A percentile compares a stretch with the other conserved stretches of the same genome.
phyloP scores from a whole-genome alignment of 2,888 invertebrate species.

The Erannis defoliaria region DNA sequence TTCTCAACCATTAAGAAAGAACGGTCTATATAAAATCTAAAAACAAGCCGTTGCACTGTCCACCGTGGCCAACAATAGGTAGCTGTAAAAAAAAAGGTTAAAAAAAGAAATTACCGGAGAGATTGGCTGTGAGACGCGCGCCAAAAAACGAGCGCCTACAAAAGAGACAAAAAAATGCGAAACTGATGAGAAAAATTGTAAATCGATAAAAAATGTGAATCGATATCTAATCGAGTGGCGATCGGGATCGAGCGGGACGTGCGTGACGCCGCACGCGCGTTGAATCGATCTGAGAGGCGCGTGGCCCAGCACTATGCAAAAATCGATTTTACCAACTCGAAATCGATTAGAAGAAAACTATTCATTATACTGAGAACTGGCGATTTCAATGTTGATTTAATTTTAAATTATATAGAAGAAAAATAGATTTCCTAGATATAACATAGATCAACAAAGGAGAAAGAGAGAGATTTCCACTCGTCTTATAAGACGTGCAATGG shows the following conservation, averaged over 20 bases:
- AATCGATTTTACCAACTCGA: slow-evolving; percentile 63
- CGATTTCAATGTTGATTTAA: not conserved
- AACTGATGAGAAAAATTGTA: slow-evolving; percentile 50
- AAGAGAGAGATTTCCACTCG: not conserved
- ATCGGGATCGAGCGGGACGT: slow-evolving; percentile 67
- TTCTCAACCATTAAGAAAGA: slow-evolving; percentile 63
- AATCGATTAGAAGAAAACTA: slow-evolving; percentile 50
- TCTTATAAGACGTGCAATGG: not conserved
- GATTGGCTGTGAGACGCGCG: slow-evolving; percentile 65
- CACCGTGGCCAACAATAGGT: slow-evolving; percentile 62
- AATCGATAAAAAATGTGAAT: slow-evolving; percentile 62
- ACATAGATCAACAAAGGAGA: not conserved
- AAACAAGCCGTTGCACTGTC: slow-evolving; percentile 64
- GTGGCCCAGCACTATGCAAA: slow-evolving; percentile 64
- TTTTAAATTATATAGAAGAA: not conserved
- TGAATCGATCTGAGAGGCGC: slow-evolving; percentile 65
- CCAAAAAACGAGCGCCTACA: slow-evolving; percentile 69
- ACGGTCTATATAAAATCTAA: slow-evolving; percentile 67
- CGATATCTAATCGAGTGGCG: slow-evolving; percentile 73
- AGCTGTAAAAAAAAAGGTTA: slow-evolving; percentile 60
- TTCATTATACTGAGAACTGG: slow-evolving; percentile 9
- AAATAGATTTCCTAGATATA: not conserved
- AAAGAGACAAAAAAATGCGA: slow-evolving; percentile 56
- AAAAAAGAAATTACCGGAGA: slow-evolving; percentile 61
- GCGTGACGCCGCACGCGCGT: slow-evolving; percentile 76